Evolutionary conservation across 1,140 invertebrate species (phyloP).

Genomic region (Aethina tumida): DNA sequence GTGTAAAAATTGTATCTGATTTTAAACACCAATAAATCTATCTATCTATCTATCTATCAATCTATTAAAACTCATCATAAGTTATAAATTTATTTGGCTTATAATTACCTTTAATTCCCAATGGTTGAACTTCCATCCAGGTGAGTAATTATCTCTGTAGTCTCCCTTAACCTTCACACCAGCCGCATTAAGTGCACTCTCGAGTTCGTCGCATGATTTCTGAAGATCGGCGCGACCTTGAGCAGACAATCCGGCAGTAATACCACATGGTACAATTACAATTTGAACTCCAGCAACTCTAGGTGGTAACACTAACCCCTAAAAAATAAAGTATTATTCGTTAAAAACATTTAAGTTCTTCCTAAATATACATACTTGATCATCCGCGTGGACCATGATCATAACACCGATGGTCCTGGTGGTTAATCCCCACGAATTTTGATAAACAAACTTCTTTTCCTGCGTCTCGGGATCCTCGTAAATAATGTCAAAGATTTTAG

Average conservation of each 20-base stretch:
- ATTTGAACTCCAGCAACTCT: conserved; percentile 75
- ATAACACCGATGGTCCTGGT: conserved; percentile 93
- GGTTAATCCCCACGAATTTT: conserved; percentile 98
- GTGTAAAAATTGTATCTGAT: conserved; percentile 1
- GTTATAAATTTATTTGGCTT: background rate
- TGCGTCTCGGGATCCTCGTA: conserved; percentile 88
- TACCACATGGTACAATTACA: conserved; percentile 93
- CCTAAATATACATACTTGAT: no score
- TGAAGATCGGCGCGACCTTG: conserved; percentile 61
- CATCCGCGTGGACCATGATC: conserved; percentile 95
- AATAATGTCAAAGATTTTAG: conserved; percentile 98
- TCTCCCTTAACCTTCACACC: conserved; percentile 73
- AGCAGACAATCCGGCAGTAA: conserved; percentile 70
- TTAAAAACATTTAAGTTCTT: no score
- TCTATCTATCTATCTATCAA: no score
- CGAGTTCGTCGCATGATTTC: conserved; percentile 61
- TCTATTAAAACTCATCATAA: background rate
- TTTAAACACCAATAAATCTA: no score
- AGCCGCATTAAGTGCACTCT: conserved; percentile 43
- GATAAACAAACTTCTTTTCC: conserved; percentile 85
- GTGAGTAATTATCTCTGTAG: conserved; percentile 91
- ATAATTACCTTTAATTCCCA: conserved; percentile 88
- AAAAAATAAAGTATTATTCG: no score
- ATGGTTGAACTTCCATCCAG: conserved; percentile 99
- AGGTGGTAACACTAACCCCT: conserved; percentile 94